phyloP scores from a whole-genome alignment of 2,888 invertebrate species.

The Saturnia japonica region DNA sequence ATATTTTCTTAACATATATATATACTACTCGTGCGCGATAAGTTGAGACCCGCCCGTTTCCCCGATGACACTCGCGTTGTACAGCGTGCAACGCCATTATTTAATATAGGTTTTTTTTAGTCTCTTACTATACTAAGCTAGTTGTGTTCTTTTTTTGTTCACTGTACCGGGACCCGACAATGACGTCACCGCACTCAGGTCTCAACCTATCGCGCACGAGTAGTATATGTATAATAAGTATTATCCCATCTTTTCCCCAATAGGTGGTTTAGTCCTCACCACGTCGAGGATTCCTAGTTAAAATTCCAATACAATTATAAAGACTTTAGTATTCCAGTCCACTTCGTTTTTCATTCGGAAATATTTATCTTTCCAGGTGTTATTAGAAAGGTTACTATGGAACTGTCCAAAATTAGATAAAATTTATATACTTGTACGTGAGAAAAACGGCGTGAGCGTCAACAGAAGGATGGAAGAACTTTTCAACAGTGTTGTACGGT shows the following conservation, averaged over 20 bases:
- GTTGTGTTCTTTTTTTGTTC: too few species aligned
- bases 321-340: background rate
- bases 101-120: too few species aligned
- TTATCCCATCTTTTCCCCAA: background rate
- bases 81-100: too few species aligned
- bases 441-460: slow-evolving; percentile 83
- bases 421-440: slow-evolving; percentile 87
- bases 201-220: too few species aligned
- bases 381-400: slow-evolving; percentile 89
- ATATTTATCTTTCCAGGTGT: slow-evolving; percentile 65
- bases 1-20: too few species aligned
- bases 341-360: background rate
- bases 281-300: background rate
- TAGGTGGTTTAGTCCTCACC: background rate
- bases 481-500: slow-evolving; percentile 69
- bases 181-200: too few species aligned
- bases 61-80: too few species aligned
- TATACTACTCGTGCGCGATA: too few species aligned
- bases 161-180: too few species aligned
- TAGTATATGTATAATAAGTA: background rate
- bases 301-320: background rate
- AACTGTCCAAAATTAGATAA: slow-evolving; percentile 86
- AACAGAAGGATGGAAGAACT: slow-evolving; percentile 81
- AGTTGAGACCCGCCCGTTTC: too few species aligned
- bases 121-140: too few species aligned